A percentile compares a stretch with the other conserved stretches of the same genome.
phyloP scores from a whole-genome alignment of 2,797 vertebrate genomes.

The Craterocephalus amniculus region DNA sequence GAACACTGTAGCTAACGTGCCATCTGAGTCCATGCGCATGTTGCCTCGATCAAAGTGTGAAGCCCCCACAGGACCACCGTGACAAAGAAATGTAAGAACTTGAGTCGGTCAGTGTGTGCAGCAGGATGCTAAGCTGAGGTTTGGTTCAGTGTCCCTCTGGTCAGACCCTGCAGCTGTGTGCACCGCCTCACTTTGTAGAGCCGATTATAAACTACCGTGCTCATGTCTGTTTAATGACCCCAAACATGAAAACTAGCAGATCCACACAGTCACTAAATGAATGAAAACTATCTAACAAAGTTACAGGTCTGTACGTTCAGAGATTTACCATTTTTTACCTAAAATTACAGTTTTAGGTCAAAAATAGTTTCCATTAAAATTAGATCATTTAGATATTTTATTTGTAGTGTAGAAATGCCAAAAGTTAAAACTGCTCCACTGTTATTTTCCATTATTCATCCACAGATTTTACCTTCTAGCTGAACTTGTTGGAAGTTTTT shows the following conservation, averaged over 20 bases:
- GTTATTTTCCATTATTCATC: not conserved
- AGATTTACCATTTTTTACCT: too few species aligned
- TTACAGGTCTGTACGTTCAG: not conserved
- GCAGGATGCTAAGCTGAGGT: constrained; percentile 19
- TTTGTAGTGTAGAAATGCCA: not conserved
- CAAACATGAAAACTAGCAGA: not conserved
- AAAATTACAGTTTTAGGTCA: not conserved
- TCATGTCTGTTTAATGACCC: not conserved
- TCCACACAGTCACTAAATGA: not conserved
- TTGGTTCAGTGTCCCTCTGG: constrained; percentile 19
- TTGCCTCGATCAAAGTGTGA: constrained; percentile 40
- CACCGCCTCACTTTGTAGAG: constrained; percentile 5
- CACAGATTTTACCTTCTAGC: too few species aligned
- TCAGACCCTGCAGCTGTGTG: constrained; percentile 30
- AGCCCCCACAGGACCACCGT: constrained; percentile 14
- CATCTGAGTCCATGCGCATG: constrained; percentile 76
- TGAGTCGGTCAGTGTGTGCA: constrained; percentile 36
- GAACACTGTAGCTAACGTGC: constrained; percentile 37
- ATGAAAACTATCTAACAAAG: not conserved
- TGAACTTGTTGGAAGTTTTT: too few species aligned
- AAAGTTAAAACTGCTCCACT: too few species aligned
- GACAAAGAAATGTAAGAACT: constrained; percentile 37
- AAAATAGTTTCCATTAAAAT: not conserved
- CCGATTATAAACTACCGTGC: constrained; percentile 10
- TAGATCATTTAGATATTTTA: not conserved